These are phyloP conservation scores for Pachyuromys duprasi DNA, from an alignment of 2,797 vertebrate species.

Conservation along the genomic window DNA sequence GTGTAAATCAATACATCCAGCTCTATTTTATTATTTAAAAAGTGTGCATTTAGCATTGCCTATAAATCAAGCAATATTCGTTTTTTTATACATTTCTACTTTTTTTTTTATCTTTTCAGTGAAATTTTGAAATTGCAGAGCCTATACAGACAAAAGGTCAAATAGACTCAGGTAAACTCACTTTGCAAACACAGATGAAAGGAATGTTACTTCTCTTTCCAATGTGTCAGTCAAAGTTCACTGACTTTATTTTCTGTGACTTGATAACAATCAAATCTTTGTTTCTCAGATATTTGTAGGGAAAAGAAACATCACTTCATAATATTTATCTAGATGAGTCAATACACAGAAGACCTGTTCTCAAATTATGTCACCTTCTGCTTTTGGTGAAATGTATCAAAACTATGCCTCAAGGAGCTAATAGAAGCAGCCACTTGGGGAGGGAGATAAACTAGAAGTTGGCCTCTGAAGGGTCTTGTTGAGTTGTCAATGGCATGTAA, in stretches of 20 bases:
- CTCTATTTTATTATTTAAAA: neutral
- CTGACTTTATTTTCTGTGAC: neutral
- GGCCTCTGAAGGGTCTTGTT: neutral
- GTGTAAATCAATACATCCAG: neutral
- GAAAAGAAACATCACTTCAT: neutral
- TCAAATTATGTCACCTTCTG: neutral
- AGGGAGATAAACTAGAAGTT: conserved; percentile 59
- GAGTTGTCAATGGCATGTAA: neutral
- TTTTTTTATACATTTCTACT: neutral
- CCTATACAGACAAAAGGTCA: neutral
- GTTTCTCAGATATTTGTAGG: conserved; percentile 14
- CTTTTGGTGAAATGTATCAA: conserved; percentile 59
- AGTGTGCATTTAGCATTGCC: neutral
- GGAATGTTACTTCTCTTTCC: neutral
- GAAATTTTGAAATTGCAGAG: neutral
- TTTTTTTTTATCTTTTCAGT: conserved; percentile 40
- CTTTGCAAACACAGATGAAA: neutral
- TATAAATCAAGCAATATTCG: neutral
- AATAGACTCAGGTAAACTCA: accelerated
- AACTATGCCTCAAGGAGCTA: neutral
- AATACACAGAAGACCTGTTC: neutral
- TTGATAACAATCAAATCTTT: neutral
- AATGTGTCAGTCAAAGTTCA: neutral
- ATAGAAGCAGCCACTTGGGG: conserved; percentile 43
- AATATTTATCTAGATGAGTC: neutral